Conservation (phyloP, 2,113 vertebrate genomes). For the Hippocampus barbouri region DNA sequence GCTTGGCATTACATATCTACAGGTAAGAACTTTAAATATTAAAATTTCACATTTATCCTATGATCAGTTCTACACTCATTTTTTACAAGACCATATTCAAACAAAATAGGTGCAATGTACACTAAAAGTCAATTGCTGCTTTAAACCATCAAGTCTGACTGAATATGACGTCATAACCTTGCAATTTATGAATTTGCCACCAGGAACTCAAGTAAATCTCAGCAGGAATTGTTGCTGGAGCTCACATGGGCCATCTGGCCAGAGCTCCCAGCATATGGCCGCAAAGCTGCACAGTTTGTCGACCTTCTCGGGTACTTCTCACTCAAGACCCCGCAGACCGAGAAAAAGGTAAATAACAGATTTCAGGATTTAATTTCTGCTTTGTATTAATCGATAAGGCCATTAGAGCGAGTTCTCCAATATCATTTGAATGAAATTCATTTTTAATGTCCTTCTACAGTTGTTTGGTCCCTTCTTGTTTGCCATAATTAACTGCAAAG, state of each 20-base stretch:
- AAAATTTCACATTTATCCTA: background rate
- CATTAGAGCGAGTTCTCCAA: background rate
- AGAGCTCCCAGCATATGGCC: conserved; percentile 93
- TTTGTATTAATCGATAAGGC: background rate
- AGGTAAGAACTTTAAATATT: conserved; percentile 69
- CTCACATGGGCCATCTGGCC: conserved; percentile 99
- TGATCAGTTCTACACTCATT: background rate
- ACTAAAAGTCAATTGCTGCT: background rate
- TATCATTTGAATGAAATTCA: background rate
- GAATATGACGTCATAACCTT: background rate
- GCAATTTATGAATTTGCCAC: conserved; percentile 5
- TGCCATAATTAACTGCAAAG: background rate
- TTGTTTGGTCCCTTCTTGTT: background rate
- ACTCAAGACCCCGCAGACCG: conserved; percentile 95
- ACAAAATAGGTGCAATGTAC: background rate
- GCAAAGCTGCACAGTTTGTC: conserved; percentile 97
- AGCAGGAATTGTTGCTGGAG: conserved; percentile 92
- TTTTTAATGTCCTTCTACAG: background rate
- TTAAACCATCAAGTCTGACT: background rate
- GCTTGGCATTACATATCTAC: conserved; percentile 94
- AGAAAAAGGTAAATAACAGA: conserved; percentile 76
- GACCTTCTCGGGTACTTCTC: conserved; percentile 97
- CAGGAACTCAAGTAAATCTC: conserved; percentile 94
- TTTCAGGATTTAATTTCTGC: background rate
- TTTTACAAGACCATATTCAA: background rate